A percentile compares a stretch with the other conserved stretches of the same genome.
Conservation (phyloP, 1,140 invertebrate genomes). For the Cryptotermes secundus region DNA sequence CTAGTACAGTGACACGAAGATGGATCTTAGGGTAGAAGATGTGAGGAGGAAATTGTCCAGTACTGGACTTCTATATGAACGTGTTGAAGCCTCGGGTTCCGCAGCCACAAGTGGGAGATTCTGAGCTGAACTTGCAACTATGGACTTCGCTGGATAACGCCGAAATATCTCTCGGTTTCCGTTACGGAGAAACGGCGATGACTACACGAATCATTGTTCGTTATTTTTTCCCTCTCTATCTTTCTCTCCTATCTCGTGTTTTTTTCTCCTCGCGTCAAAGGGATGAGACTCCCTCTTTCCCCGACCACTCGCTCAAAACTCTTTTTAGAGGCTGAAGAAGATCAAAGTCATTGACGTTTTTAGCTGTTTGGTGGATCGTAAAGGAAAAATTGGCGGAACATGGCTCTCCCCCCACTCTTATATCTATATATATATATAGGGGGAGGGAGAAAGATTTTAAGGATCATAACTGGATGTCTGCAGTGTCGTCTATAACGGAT, state of each 20-base stretch:
- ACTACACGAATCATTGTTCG: background rate
- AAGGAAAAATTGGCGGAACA: constrained; percentile 15
- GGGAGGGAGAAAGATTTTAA: background rate
- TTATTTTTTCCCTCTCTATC: background rate
- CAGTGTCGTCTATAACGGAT: background rate
- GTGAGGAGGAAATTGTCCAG: too few species aligned
- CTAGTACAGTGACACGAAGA: too few species aligned
- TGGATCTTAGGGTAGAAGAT: too few species aligned
- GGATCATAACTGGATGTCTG: background rate
- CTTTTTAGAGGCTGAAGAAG: constrained; percentile 4
- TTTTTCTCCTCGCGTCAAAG: background rate
- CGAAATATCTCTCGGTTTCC: background rate
- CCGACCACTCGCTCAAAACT: background rate
- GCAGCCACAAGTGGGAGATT: too few species aligned
- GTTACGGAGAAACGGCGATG: background rate
- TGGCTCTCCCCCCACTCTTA: background rate
- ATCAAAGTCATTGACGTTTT: constrained; percentile 19
- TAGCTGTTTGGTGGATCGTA: constrained; percentile 18
- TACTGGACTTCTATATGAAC: too few species aligned
- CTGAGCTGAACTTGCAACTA: too few species aligned
- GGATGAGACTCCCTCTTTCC: background rate
- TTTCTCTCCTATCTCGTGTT: background rate
- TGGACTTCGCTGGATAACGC: background rate
- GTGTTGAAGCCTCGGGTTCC: too few species aligned
- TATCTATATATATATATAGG: too few species aligned